A percentile compares a stretch with the other conserved stretches of the same genome.
Conservation (phyloP, 2,888 invertebrate species). For the Erannis defoliaria region DNA sequence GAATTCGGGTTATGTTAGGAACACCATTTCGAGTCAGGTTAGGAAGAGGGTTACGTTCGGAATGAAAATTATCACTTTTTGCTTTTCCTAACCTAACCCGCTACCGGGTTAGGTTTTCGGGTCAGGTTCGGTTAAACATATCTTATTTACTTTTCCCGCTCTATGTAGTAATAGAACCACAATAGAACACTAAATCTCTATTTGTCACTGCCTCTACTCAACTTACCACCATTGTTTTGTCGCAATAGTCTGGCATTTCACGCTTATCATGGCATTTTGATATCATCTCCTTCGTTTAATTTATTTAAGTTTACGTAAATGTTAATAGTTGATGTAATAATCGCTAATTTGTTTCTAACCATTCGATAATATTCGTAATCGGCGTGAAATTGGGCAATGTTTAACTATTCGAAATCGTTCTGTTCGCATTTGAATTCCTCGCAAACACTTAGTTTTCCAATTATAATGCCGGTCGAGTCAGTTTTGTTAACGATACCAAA, state of each 20-base stretch:
- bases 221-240: slow-evolving; percentile 37
- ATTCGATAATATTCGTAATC: slow-evolving; percentile 46
- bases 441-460: slow-evolving; percentile 34
- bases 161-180: neutral
- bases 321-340: slow-evolving; percentile 41
- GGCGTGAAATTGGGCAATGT: slow-evolving; percentile 50
- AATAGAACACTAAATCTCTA: slow-evolving; percentile 17
- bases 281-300: slow-evolving; percentile 26
- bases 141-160: slow-evolving; percentile 3
- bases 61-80: no score
- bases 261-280: slow-evolving; percentile 49
- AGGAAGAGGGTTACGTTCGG: no score
- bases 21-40: no score
- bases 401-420: slow-evolving; percentile 50
- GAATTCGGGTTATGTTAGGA: no score
- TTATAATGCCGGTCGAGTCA: slow-evolving; percentile 23
- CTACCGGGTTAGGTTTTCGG: no score
- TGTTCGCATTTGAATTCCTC: slow-evolving; percentile 34
- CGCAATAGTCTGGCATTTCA: slow-evolving; percentile 53
- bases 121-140: no score
- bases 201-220: slow-evolving; percentile 25
- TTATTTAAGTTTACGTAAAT: slow-evolving; percentile 41
- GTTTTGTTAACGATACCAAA: slow-evolving; percentile 20
- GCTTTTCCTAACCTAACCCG: no score
- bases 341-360: slow-evolving; percentile 44